A percentile compares a stretch with the other conserved stretches of the same genome.
Conservation (phyloP, 1,140 invertebrate genomes). For the Sipha flava region DNA sequence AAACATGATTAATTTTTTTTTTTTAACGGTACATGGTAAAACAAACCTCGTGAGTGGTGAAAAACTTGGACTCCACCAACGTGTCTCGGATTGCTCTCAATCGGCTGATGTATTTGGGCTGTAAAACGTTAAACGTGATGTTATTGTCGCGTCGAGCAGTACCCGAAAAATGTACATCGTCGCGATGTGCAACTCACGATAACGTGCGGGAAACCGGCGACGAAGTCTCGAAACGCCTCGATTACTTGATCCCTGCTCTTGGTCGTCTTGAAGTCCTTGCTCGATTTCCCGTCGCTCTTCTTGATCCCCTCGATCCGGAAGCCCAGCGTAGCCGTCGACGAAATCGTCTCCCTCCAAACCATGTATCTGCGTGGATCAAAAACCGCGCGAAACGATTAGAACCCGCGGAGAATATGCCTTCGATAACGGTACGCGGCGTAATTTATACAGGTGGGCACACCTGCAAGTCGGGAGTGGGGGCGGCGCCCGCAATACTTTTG, state of each 20-base stretch:
- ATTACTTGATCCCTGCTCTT: slow-evolving; percentile 71
- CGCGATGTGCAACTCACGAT: no score
- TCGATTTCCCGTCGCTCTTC: slow-evolving; percentile 73
- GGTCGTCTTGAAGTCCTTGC: slow-evolving; percentile 95
- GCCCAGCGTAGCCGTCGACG: slow-evolving; percentile 86
- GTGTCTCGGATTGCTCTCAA: slow-evolving; percentile 73
- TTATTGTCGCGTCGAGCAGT: no score
- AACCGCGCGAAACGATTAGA: no score
- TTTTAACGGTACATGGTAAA: no score
- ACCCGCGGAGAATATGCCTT: no score
- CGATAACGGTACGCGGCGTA: no score
- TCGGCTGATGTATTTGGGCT: slow-evolving; percentile 75
- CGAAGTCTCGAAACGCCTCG: slow-evolving; percentile 73
- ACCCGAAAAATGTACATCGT: no score
- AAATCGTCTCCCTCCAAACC: slow-evolving; percentile 96
- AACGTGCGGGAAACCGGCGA: slow-evolving; percentile 65
- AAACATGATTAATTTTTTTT: no score
- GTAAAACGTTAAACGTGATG: slow-evolving; percentile 43
- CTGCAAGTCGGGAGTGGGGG: no score
- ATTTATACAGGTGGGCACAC: no score
- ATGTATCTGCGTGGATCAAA: slow-evolving; percentile 57
- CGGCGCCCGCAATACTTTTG: no score
- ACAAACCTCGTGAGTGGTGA: slow-evolving; percentile 71
- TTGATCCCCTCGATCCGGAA: slow-evolving; percentile 95
- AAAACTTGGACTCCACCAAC: slow-evolving; percentile 76